A percentile compares a stretch with the other conserved stretches of the same genome.
Conservation (phyloP, 2,113 vertebrate species). For the Solea senegalensis region DNA sequence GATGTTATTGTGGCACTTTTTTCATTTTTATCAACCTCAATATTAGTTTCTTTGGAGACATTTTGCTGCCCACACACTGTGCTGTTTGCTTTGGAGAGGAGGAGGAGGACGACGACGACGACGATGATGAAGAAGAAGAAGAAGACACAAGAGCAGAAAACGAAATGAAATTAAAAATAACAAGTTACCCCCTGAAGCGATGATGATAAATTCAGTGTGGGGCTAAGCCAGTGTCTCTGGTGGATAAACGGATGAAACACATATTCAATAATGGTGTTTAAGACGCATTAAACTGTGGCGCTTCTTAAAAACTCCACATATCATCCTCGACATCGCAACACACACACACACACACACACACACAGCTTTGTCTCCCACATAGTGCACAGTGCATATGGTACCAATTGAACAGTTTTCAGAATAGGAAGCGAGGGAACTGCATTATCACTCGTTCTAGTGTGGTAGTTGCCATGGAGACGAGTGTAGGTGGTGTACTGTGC, state of each 20-base stretch:
- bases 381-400: conserved; percentile 62
- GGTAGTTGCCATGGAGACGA: conserved; percentile 79
- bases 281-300: not conserved
- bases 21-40: conserved; percentile 45
- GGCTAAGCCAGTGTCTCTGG: conserved; percentile 35
- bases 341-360: not conserved
- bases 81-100: conserved; percentile 35
- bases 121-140: not conserved
- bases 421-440: conserved; percentile 67
- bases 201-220: conserved; percentile 50
- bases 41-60: conserved; percentile 45
- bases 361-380: conserved; percentile 68
- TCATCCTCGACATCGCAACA: conserved; percentile 35
- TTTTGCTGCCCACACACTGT: conserved; percentile 60
- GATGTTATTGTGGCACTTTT: conserved; percentile 21
- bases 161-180: conserved; percentile 59
- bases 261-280: not conserved
- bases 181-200: conserved; percentile 64
- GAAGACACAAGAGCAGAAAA: not conserved
- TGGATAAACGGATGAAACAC: conserved; percentile 20
- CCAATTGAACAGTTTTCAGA: conserved; percentile 67
- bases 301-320: not conserved
- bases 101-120: too few relatives aligned
- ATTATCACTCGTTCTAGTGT: conserved; percentile 75
- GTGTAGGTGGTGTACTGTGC: conserved; percentile 80